These are phyloP conservation scores for Drosophila neotestacea DNA, from an alignment of 2,888 invertebrate species.

Conservation along the genomic window DNA sequence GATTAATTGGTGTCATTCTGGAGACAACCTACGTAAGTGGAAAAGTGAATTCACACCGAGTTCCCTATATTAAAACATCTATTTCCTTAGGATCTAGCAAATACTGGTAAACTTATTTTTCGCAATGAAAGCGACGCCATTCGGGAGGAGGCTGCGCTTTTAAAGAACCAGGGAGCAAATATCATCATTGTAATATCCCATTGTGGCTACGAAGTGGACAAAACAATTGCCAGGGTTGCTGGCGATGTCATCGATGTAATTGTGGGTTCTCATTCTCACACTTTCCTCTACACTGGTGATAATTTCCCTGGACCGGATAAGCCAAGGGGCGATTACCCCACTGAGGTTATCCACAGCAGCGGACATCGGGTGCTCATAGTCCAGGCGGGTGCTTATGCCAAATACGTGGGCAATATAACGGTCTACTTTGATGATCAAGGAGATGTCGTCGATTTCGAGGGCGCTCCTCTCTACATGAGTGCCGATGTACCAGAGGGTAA, in stretches of 20 bases:
- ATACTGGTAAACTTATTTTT: constrained; percentile 89
- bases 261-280: constrained; percentile 94
- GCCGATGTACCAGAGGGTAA: constrained; percentile 88
- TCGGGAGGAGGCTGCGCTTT: constrained; percentile 88
- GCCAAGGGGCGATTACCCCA: constrained; percentile 89
- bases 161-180: constrained; percentile 88
- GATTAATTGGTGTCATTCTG: constrained; percentile 92
- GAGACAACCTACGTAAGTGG: constrained; percentile 86
- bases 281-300: constrained; percentile 89
- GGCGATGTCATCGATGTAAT: constrained; percentile 91
- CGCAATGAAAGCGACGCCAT: constrained; percentile 89
- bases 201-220: constrained; percentile 90
- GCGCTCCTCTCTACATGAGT: constrained; percentile 90
- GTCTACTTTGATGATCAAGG: constrained; percentile 90
- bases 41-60: too few species aligned
- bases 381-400: constrained; percentile 90
- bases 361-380: constrained; percentile 87
- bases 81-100: constrained; percentile 87
- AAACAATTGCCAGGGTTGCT: constrained; percentile 88
- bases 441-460: constrained; percentile 88
- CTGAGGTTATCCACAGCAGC: constrained; percentile 87
- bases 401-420: constrained; percentile 92
- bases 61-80: too few species aligned
- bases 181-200: constrained; percentile 94
- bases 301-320: constrained; percentile 87